These are phyloP conservation scores for Cuniculus paca DNA, from an alignment of 2,797 vertebrate genomes.

Conservation along the genomic window DNA sequence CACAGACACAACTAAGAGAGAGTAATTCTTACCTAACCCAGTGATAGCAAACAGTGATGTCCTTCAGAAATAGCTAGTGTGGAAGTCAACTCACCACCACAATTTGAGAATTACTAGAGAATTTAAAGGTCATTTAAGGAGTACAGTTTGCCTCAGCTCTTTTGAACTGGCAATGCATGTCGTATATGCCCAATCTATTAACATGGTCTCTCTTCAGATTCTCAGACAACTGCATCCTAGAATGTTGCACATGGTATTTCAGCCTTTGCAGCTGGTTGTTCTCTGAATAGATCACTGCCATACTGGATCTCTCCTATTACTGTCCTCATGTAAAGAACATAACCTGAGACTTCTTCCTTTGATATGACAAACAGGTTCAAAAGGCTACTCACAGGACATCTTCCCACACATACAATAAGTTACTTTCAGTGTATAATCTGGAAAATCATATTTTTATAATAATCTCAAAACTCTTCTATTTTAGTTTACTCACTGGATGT, in stretches of 20 bases:
- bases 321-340: not conserved
- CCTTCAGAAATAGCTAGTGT: not conserved
- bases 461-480: not conserved
- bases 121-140: not conserved
- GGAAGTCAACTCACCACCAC: not conserved
- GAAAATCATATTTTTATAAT: not conserved
- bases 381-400: not conserved
- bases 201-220: not conserved
- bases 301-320: not conserved
- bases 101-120: not conserved
- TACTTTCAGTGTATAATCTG: not conserved
- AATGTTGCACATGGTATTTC: not conserved
- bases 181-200: not conserved
- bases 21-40: not conserved
- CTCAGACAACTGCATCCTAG: not conserved
- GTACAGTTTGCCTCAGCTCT: accelerated
- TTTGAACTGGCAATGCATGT: not conserved
- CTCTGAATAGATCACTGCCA: not conserved
- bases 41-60: not conserved
- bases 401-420: not conserved
- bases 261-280: not conserved
- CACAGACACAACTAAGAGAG: not conserved
- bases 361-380: not conserved
- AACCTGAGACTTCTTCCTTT: not conserved
- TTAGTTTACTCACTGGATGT: not conserved